A percentile compares a stretch with the other conserved stretches of the same genome.
Conservation (phyloP, 2,113 vertebrate genomes). For the Hippocampus guttulatus region DNA sequence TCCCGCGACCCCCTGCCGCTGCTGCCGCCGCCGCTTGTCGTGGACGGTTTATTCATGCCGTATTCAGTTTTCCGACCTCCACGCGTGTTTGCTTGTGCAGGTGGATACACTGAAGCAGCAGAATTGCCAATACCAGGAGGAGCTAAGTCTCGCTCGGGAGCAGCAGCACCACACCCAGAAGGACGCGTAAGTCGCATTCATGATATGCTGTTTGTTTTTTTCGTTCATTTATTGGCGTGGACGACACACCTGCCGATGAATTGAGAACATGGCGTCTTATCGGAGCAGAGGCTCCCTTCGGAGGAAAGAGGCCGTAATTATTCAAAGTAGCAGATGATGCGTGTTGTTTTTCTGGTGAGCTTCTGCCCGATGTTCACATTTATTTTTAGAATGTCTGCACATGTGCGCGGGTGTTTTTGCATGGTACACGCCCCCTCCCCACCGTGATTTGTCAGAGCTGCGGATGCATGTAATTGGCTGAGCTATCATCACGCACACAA, state of each 20-base stretch:
- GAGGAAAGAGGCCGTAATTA: neutral
- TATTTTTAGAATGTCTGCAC: conserved; percentile 47
- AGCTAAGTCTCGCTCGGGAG: conserved; percentile 79
- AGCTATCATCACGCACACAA: conserved; percentile 2
- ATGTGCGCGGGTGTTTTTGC: conserved; percentile 9
- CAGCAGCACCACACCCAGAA: conserved; percentile 78
- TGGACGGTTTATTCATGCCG: neutral
- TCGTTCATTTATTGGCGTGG: too few species aligned
- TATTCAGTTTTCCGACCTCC: neutral
- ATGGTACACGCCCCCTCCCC: conserved; percentile 17
- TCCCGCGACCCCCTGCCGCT: neutral
- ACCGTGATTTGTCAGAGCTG: conserved; percentile 34
- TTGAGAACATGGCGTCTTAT: too few species aligned
- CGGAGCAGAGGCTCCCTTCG: too few species aligned
- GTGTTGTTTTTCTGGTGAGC: conserved; percentile 13
- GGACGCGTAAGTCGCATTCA: conserved; percentile 79
- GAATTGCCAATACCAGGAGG: conserved; percentile 81
- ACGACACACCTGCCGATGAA: too few species aligned
- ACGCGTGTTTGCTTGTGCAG: conserved; percentile 59
- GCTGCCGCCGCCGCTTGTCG: neutral
- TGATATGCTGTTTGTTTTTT: too few species aligned
- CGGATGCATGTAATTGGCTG: conserved; percentile 33
- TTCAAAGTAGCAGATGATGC: conserved; percentile 7
- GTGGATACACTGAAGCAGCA: conserved; percentile 84
- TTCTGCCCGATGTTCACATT: conserved; percentile 19